Evolutionary conservation across 2,797 vertebrate genomes (phyloP).

Genomic region (Cirrhinus mrigala): DNA sequence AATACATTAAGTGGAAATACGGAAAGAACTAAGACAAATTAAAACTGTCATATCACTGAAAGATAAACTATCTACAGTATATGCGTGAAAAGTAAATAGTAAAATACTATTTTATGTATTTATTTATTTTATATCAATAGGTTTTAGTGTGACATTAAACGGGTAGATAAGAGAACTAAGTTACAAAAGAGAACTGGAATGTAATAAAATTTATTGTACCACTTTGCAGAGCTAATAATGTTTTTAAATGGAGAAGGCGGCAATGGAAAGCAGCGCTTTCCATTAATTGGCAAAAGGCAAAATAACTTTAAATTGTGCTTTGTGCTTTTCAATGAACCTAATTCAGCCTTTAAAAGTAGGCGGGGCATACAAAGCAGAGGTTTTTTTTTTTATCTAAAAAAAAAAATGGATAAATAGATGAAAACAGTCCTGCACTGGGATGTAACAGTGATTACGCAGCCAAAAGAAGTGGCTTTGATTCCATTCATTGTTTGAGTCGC

Average conservation of each 20-base stretch:
- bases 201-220: slow-evolving; percentile 37
- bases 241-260: background rate
- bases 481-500: background rate
- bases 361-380: background rate
- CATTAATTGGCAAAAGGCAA: background rate
- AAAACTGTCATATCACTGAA: slow-evolving; percentile 50
- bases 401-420: background rate
- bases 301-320: background rate
- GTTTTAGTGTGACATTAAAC: slow-evolving; percentile 58
- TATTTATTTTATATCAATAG: slow-evolving; percentile 47
- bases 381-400: background rate
- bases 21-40: background rate
- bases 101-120: slow-evolving; percentile 61
- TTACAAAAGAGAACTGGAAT: slow-evolving; percentile 53
- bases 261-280: background rate
- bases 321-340: background rate
- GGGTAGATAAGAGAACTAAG: slow-evolving; percentile 65
- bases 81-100: slow-evolving; percentile 57
- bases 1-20: background rate
- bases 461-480: background rate
- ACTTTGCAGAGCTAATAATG: background rate
- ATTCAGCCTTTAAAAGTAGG: slow-evolving; percentile 1
- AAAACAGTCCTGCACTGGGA: background rate
- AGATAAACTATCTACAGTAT: slow-evolving; percentile 61
- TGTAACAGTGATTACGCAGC: background rate